phyloP scores from a whole-genome alignment of 2,113 vertebrate species.

The Spea multiplicata region DNA sequence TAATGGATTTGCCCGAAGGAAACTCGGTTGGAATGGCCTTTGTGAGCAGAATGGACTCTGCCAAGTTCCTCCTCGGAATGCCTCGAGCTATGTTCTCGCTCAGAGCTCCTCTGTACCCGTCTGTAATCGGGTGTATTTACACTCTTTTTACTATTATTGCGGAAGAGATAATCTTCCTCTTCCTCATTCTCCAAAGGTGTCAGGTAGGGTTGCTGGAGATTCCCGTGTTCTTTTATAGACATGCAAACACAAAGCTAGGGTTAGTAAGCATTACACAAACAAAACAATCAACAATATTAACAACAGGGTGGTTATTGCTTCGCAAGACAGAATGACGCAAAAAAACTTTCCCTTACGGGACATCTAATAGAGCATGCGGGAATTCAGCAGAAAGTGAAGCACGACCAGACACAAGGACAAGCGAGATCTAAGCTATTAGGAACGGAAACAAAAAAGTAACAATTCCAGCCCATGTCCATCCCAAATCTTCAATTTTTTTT shows the following conservation, averaged over 20 bases:
- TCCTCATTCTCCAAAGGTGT: constrained; percentile 33
- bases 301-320: background rate
- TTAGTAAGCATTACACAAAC: constrained; percentile 33
- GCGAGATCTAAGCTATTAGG: background rate
- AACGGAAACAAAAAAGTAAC: no score
- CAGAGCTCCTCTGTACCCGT: constrained; percentile 13
- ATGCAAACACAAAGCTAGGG: constrained; percentile 70
- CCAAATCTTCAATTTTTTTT: no score
- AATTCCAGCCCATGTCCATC: no score
- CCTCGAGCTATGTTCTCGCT: constrained; percentile 26
- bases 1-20: constrained; percentile 43
- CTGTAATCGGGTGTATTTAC: constrained; percentile 33
- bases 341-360: background rate
- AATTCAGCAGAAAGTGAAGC: background rate
- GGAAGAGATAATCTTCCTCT: constrained; percentile 33
- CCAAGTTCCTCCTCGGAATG: constrained; percentile 8
- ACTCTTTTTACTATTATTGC: constrained; percentile 20
- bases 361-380: background rate
- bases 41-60: constrained; percentile 33
- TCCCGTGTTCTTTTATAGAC: constrained; percentile 63
- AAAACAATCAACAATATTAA: background rate
- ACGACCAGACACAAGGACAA: background rate
- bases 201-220: constrained; percentile 40
- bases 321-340: background rate
- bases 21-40: constrained; percentile 44